Conservation (phyloP, 2,888 invertebrate species). For the Reticulitermes lucifugus region DNA sequence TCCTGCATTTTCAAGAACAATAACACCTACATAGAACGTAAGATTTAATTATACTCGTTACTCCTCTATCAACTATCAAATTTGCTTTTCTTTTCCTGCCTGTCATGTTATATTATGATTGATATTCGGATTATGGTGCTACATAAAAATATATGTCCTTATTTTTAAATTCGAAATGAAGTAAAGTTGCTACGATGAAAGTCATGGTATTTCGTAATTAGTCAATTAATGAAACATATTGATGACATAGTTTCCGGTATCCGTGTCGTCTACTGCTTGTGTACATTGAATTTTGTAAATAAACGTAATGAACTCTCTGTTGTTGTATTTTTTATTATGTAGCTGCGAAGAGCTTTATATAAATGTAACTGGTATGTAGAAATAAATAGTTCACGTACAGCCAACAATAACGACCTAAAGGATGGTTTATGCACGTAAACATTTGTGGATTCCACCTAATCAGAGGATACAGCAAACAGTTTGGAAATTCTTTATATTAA, state of each 20-base stretch:
- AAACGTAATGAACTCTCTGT: background rate
- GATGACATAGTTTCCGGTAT: slow-evolving; percentile 27
- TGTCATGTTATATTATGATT: too few relatives aligned
- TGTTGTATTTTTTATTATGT: too few relatives aligned
- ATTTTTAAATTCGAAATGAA: too few relatives aligned
- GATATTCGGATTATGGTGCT: too few relatives aligned
- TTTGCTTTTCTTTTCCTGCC: background rate
- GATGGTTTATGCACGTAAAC: background rate
- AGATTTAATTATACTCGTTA: too few relatives aligned
- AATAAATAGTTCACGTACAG: background rate
- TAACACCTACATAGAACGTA: background rate
- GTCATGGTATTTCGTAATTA: background rate
- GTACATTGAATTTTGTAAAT: slow-evolving; percentile 34
- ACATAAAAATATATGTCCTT: too few relatives aligned
- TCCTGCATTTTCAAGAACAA: background rate
- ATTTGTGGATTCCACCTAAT: background rate
- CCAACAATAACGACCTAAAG: background rate
- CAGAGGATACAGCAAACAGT: slow-evolving; percentile 2
- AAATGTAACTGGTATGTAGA: background rate
- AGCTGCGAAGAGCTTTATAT: background rate
- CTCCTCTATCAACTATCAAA: background rate
- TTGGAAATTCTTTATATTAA: too few relatives aligned
- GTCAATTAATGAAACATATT: background rate
- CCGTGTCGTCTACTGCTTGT: slow-evolving; percentile 38
- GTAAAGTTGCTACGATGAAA: too few relatives aligned